Conservation (phyloP, 2,888 invertebrate species). For the Biston betularia region DNA sequence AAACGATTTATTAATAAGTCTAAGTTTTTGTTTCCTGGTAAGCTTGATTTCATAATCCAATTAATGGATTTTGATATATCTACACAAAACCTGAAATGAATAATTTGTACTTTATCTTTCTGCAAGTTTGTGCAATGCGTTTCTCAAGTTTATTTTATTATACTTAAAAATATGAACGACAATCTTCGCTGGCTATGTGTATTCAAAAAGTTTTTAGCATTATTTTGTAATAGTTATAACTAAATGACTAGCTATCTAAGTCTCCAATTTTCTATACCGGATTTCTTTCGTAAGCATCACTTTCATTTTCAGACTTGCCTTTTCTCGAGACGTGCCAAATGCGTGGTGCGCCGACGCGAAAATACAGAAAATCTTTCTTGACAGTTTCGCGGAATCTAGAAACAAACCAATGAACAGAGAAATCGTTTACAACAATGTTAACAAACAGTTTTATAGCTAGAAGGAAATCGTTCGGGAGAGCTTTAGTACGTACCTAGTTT, state of each 20-base stretch:
- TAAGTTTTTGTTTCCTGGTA: not conserved
- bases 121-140: too few relatives aligned
- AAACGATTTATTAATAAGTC: too few relatives aligned
- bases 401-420: constrained; percentile 27
- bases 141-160: too few relatives aligned
- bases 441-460: constrained; percentile 24
- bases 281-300: not conserved
- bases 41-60: not conserved
- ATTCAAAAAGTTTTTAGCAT: too few relatives aligned
- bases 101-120: too few relatives aligned
- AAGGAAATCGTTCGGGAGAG: constrained; percentile 34
- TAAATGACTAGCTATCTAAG: too few relatives aligned
- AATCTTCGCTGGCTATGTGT: too few relatives aligned
- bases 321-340: not conserved
- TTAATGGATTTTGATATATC: too few relatives aligned
- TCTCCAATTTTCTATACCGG: too few relatives aligned
- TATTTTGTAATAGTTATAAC: too few relatives aligned
- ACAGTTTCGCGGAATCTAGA: constrained; percentile 26
- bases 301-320: not conserved
- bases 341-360: constrained; percentile 10
- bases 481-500: constrained; percentile 6
- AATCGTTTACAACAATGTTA: constrained; percentile 32
- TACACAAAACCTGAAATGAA: too few relatives aligned
- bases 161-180: too few relatives aligned
- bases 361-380: constrained; percentile 17